Conservation (phyloP, 2,797 vertebrate species). For the Okamejei kenojei region DNA sequence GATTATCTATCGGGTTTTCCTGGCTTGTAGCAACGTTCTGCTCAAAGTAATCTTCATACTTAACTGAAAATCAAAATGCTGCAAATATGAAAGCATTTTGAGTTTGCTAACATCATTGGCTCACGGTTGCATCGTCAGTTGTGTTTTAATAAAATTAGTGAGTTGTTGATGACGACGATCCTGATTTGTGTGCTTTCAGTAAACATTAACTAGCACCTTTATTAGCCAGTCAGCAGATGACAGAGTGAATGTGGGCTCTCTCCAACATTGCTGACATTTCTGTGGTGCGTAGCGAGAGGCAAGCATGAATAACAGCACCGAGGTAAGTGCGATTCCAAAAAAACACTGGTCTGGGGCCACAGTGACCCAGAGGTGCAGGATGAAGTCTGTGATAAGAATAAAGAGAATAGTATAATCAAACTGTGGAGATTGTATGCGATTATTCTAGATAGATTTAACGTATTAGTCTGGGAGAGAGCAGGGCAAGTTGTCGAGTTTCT, state of each 20-base stretch:
- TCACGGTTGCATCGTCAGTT: background rate
- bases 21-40: background rate
- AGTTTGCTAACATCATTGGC: background rate
- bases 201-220: conserved; percentile 7
- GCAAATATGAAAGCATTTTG: too few relatives aligned
- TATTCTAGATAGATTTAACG: background rate
- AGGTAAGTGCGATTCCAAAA: background rate
- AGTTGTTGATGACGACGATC: background rate
- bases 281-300: background rate
- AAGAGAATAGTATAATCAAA: background rate
- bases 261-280: background rate
- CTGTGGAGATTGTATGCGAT: background rate
- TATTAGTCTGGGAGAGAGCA: background rate
- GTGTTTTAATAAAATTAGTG: background rate
- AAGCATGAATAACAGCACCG: background rate
- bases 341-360: background rate
- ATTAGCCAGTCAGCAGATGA: background rate
- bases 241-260: background rate
- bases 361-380: background rate
- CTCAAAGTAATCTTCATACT: background rate
- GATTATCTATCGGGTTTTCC: too few relatives aligned
- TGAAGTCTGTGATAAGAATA: background rate
- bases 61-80: background rate
- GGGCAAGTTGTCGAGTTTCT: too few relatives aligned
- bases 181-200: background rate